A percentile compares a stretch with the other conserved stretches of the same genome.
Evolutionary conservation across 1,140 invertebrate genomes (phyloP).

Genomic region (Ectropis grisescens): DNA sequence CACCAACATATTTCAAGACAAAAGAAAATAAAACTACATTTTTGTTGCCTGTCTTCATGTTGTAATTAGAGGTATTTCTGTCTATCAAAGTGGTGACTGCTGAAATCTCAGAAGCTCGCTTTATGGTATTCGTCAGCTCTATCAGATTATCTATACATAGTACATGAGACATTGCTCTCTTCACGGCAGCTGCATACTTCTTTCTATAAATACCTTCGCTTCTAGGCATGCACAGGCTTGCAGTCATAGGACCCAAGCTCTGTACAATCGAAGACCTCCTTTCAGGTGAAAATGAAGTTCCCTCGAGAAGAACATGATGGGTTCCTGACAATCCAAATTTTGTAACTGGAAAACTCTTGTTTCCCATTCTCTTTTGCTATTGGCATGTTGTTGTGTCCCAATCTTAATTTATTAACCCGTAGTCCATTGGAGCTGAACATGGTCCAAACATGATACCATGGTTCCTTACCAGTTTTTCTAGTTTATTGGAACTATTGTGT

Average conservation of each 20-base stretch:
- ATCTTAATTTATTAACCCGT: constrained; percentile 5
- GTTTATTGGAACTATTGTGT: background rate
- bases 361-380: constrained; percentile 6
- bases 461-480: constrained; percentile 9
- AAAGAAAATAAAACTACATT: no score
- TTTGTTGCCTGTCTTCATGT: no score
- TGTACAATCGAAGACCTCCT: constrained; percentile 10
- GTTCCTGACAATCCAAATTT: constrained; percentile 11
- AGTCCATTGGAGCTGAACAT: constrained; percentile 7
- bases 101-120: no score
- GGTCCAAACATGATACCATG: constrained; percentile 12
- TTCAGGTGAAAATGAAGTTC: constrained; percentile 10
- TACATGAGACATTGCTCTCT: constrained; percentile 16
- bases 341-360: constrained; percentile 7
- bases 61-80: no score
- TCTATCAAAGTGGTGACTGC: no score
- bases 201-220: constrained; percentile 12
- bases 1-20: no score
- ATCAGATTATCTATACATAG: constrained; percentile 19
- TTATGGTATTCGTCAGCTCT: constrained; percentile 11
- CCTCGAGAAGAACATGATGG: constrained; percentile 8
- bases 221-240: constrained; percentile 8
- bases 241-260: constrained; percentile 10
- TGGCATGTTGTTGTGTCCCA: constrained; percentile 15
- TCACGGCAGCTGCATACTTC: constrained; percentile 14